Base-by-base conservation (phyloP, 2,797 vertebrate genomes). In the Tiaroga cobitis region DNA sequence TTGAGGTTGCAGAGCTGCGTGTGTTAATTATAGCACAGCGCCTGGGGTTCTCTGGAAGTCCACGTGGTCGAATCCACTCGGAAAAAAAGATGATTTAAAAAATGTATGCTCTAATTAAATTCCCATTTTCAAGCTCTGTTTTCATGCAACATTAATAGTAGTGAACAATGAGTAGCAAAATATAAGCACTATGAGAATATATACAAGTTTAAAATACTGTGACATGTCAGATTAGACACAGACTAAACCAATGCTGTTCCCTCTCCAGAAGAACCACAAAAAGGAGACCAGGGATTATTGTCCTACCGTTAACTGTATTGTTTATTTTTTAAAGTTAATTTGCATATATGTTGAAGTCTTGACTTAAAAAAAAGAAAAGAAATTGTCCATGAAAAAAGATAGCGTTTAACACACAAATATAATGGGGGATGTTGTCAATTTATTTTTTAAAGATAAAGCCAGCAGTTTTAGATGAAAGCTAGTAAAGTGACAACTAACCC, bases 81-180 rank as follows among this genome's bases (percentile, higher is more conserved):
- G 65, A 72, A 82, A 65, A 59, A 76, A 46, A 73, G 63, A 41
- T 51, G 39, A 75, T 85, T 82, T 41, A 43, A 84, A 79, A 87
- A 78, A 87, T 85, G 81, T 77, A 87, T 81, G 80, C 79, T 82
- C 73, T 72, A 84, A 81, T 87, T 85, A 78, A 81, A 87, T 82
- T 77, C 59, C 43, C 79, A 85, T 85, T 41, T 87, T 51, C 29
- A 75, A 41, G 61, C 51, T 78, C 8, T 19, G 81, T 63, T 84
- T 84, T 76, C 82, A 84, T 78, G 39, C 61, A 70, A 19, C 70
- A 81, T 85, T 70, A 82, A 82, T 78, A 29, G 75, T 46, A 81
- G 74, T 49, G 29, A 87, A 85, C 72, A 81, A 84, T 43, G 54
- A 70, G 54, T 75, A 77, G 61, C 56, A 81, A 39, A 84, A 68